phyloP scores from a whole-genome alignment of 2,888 invertebrate genomes.

The Amphipyra tragopoginis region DNA sequence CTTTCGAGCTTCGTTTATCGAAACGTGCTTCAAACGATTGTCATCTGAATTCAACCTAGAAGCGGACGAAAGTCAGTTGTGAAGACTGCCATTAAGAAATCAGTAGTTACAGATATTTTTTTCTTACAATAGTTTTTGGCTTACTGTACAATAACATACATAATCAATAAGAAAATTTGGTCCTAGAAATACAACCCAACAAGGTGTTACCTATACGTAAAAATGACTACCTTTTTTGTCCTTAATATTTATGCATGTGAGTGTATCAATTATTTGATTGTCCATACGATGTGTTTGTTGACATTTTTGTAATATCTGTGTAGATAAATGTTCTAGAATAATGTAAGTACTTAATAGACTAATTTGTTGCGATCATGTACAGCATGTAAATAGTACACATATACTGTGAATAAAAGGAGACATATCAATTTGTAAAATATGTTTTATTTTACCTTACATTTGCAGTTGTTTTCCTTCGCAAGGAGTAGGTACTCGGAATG shows the following conservation, averaged over 20 bases:
- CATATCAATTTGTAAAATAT: constrained; percentile 86
- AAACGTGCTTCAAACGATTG: background rate
- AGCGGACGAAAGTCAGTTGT: constrained; percentile 5
- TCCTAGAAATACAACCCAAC: too few relatives aligned
- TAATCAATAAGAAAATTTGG: too few relatives aligned
- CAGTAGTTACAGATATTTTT: background rate
- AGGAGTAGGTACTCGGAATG: background rate
- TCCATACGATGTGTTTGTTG: constrained; percentile 51
- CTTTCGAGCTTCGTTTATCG: too few relatives aligned
- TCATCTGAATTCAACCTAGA: constrained; percentile 1
- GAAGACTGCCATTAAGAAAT: constrained; percentile 9
- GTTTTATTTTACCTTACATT: constrained; percentile 64
- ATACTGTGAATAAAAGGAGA: constrained; percentile 88
- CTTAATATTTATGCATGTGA: constrained; percentile 46
- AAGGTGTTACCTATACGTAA: too few relatives aligned
- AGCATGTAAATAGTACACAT: constrained; percentile 85
- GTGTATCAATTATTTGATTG: constrained; percentile 43
- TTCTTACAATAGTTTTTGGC: background rate
- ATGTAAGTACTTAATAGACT: constrained; percentile 79
- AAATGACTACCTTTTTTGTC: too few relatives aligned
- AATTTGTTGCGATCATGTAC: constrained; percentile 74
- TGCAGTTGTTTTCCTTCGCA: constrained; percentile 19
- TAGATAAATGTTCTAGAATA: constrained; percentile 70
- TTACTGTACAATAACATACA: background rate
- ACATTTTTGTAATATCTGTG: constrained; percentile 60